phyloP scores from a whole-genome alignment of 2,888 invertebrate species.

The Glyphotaelius pellucidus region DNA sequence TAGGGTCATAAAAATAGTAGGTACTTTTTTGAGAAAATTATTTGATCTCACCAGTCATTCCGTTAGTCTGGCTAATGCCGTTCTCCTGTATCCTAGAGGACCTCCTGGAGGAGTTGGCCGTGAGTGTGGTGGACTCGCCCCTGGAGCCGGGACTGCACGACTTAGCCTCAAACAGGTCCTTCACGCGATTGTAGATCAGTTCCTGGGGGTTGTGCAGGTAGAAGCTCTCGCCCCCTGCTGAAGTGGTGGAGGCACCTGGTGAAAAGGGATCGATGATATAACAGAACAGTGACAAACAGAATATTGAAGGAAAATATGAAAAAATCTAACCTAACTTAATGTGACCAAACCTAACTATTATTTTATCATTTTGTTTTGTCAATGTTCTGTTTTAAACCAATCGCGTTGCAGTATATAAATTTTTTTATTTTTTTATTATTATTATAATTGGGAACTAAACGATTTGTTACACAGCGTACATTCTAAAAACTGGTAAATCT shows the following conservation, averaged over 20 bases:
- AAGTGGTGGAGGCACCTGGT: slow-evolving; percentile 67
- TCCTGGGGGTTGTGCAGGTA: slow-evolving; percentile 91
- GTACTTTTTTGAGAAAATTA: not conserved
- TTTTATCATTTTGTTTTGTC: too few species aligned
- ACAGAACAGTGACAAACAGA: too few species aligned
- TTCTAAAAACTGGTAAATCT: too few species aligned
- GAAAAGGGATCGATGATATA: not conserved
- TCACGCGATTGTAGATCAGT: slow-evolving; percentile 88
- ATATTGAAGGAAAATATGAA: too few species aligned
- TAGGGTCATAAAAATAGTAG: not conserved
- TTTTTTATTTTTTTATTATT: too few species aligned
- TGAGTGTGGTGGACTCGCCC: slow-evolving; percentile 40
- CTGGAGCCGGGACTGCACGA: slow-evolving; percentile 37
- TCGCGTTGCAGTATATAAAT: too few species aligned
- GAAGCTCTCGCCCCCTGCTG: slow-evolving; percentile 84
- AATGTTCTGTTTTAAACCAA: too few species aligned
- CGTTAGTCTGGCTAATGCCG: slow-evolving; percentile 68
- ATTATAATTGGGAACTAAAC: too few species aligned
- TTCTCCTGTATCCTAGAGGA: slow-evolving; percentile 71
- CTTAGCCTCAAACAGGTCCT: slow-evolving; percentile 84
- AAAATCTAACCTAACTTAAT: too few species aligned
- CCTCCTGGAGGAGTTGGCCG: slow-evolving; percentile 67
- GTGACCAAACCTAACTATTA: too few species aligned
- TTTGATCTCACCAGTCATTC: slow-evolving; percentile 75
- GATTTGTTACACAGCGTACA: too few species aligned